A percentile compares a stretch with the other conserved stretches of the same genome.
phyloP scores from a whole-genome alignment of 2,797 vertebrate species.

The Phylloscopus collybita region DNA sequence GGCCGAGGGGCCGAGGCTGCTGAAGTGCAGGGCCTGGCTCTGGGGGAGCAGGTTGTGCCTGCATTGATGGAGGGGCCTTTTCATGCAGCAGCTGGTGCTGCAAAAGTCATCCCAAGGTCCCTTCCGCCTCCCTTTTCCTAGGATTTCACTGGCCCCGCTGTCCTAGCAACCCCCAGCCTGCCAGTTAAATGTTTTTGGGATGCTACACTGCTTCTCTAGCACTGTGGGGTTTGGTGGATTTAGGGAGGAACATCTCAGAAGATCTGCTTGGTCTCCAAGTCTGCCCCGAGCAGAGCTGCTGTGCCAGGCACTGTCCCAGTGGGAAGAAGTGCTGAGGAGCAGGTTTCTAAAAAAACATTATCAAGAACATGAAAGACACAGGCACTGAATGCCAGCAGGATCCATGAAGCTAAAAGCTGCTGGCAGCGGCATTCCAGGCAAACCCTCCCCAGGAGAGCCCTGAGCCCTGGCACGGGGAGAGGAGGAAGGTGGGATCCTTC shows the following conservation, averaged over 20 bases:
- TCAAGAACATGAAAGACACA: background rate
- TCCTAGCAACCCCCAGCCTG: background rate
- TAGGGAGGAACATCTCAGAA: background rate
- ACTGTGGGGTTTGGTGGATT: background rate
- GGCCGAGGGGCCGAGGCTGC: background rate
- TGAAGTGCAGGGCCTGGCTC: background rate
- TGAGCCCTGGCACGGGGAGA: fast-evolving
- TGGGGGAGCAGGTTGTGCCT: background rate
- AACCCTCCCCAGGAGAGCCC: background rate
- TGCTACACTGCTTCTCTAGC: background rate
- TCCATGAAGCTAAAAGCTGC: background rate
- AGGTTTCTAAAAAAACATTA: background rate
- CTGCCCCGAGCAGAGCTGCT: fast-evolving
- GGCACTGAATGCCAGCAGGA: background rate
- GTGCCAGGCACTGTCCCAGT: background rate
- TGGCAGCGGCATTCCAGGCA: background rate
- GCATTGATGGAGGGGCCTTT: background rate
- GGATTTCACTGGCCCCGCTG: background rate
- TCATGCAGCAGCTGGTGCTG: background rate
- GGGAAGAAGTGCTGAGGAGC: background rate
- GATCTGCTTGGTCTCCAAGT: background rate
- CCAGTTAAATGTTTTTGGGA: background rate
- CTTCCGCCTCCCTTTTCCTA: background rate
- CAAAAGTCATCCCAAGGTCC: background rate
- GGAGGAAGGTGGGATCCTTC: background rate